Evolutionary conservation across 2,113 vertebrate genomes (phyloP), one percentile per base, ranked within the genome.

Genomic region (Campylorhamphus procurvoides): DNA sequence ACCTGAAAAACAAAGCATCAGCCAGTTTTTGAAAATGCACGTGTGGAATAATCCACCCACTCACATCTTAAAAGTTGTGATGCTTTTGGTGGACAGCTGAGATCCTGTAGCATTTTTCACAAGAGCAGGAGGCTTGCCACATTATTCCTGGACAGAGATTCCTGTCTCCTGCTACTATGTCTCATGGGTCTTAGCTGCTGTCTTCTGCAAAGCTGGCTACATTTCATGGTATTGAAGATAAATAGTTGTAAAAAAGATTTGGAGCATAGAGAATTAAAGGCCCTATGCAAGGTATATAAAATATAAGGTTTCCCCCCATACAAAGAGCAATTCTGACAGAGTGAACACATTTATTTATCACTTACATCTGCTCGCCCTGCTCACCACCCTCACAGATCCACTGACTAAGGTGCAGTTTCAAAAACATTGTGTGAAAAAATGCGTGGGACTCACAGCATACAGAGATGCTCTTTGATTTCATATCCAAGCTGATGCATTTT

Each of bases 401-500:
- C 68, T 87, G 56, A 72, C 18, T 19, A 68, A 90, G 33, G 37
- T 52, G 55, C 10, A 15, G 28, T 72, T 94, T 92, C 83, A 89
- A 92, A 81, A 59, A 69, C 19, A 68, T 4, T 10, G 6, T 42
- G 44, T 28, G 29, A 78, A 83, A 88, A 84, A 37, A 42, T 39
- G 64, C 60, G 37, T 24, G 20, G 55, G 18, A 74, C 23, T 92
- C 56, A 18, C 15, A 81, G 52, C 12, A 58, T 20, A 71, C 6
- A 52, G 79, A 83, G 37, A 52, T 60, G 37, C 28, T 75, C 72
- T 94, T 90, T 90, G 83, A 84, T 79, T 96, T 93, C 17, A 0
- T 78, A 75, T 27, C 62, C 40, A 75, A 92, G 76, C 52, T 28
- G 25, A 84, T 68, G 47, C 89, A 93, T 90, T 94, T 88, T 92